phyloP scores from a whole-genome alignment of 2,888 invertebrate species.

The Gonocerus acuteangulatus region DNA sequence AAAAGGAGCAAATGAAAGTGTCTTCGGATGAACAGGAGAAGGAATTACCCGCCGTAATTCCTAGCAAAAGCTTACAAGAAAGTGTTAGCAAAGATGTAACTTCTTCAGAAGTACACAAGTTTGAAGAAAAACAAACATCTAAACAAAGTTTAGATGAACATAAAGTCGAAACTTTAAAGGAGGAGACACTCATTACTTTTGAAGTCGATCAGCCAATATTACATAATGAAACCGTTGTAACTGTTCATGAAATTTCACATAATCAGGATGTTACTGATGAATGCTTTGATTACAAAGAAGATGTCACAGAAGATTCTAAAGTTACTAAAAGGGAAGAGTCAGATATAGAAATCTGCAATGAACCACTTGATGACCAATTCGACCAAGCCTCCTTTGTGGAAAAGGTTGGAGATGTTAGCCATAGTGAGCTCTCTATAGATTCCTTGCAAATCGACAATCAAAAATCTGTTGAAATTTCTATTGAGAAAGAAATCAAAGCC shows the following conservation, averaged over 20 bases:
- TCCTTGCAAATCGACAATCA: no score
- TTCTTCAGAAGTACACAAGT: neutral
- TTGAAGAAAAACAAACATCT: neutral
- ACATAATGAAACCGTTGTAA: no score
- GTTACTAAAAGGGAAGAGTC: neutral
- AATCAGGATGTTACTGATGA: neutral
- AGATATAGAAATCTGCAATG: neutral
- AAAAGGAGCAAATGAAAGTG: neutral
- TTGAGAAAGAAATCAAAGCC: neutral
- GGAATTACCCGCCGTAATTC: neutral
- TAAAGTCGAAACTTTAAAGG: no score
- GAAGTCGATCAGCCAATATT: no score
- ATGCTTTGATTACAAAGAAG: neutral
- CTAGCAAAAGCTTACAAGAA: neutral
- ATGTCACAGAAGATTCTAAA: neutral
- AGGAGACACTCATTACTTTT: no score
- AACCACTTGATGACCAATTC: no score
- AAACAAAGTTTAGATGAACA: no score
- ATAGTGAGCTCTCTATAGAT: no score
- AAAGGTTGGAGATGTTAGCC: no score
- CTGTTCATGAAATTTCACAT: neutral
- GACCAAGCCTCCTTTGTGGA: no score
- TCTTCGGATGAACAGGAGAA: neutral
- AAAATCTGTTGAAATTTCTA: no score
- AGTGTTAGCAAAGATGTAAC: neutral